Conservation (phyloP, 2,113 vertebrate genomes). For the Salvelinus namaycush region DNA sequence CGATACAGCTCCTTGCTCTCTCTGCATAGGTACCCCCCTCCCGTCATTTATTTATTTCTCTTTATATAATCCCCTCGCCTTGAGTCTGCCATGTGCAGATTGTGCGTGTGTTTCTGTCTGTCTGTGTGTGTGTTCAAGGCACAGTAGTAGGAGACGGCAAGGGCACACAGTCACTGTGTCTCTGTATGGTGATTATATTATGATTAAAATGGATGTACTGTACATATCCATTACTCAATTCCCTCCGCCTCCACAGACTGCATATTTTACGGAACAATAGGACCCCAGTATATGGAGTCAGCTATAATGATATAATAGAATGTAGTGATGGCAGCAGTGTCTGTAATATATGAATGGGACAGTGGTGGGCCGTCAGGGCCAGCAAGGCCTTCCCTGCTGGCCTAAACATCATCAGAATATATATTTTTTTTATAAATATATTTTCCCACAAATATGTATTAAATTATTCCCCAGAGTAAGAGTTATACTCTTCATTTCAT, state of each 20-base stretch:
- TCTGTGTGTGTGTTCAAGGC: conserved; percentile 14
- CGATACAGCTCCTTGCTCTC: no score
- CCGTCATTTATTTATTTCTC: no score
- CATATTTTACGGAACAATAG: conserved; percentile 14
- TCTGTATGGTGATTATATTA: conserved; percentile 31
- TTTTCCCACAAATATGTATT: no score
- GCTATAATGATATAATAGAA: neutral
- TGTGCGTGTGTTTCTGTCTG: neutral
- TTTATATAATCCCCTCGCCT: no score
- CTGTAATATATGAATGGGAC: conserved; percentile 34
- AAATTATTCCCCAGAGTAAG: no score
- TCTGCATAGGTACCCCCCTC: no score
- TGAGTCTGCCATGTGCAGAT: neutral
- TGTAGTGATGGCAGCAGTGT: conserved; percentile 20
- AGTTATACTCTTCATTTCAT: no score
- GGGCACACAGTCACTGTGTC: conserved; percentile 15
- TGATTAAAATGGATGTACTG: conserved; percentile 13
- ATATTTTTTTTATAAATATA: no score
- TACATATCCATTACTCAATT: conserved; percentile 43
- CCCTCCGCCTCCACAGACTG: conserved; percentile 24
- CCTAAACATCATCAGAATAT: no score
- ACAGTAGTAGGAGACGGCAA: conserved; percentile 3
- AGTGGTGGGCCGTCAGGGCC: no score
- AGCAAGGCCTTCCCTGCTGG: no score
- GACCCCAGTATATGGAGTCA: conserved; percentile 34